Evolutionary conservation across 2,113 vertebrate species (phyloP), one percentile per base, ranked within the genome.

Genomic region (Cariama cristata): DNA sequence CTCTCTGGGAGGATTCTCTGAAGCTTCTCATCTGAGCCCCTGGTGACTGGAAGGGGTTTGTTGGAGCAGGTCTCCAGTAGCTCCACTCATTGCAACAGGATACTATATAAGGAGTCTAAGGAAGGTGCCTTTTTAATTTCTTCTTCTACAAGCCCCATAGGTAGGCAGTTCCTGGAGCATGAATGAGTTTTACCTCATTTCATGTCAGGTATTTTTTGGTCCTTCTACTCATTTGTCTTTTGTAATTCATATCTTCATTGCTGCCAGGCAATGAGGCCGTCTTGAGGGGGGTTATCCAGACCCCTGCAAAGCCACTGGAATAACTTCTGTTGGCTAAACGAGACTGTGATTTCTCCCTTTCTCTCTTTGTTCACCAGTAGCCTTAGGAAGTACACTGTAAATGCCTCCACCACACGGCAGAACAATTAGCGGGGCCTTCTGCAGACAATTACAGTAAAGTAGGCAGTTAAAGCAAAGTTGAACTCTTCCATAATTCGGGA

Each of bases 341-440:
- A 10, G 42, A 53, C 38, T 58, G 30, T 33, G 71, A 86, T 73
- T 91, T 53, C 53, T 67, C 53, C n/a, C 52, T 33, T 79, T 67
- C 56, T 63, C 42, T 79, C n/a, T 75, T 44, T 72, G 38, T 16
- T 62, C 33, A 64, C 24, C 19, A 28, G 50, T 2, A 47, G 19
- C 32, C 50, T 53, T n/a, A 71, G 20, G 6, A 86, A 9, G 55
- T 62, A 81, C 28, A n/a, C 20, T 26, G 44, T 35, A 91, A 82
- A 71, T 58, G 53, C 23, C 27, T 62, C n/a, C 60, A n/a, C 18
- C 33, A 62, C 24, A 45, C 0, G 0, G 17, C 63, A 76, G 6
- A 83, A 67, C 53, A 64, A 47, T 2, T 86, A 50, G 14, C 24
- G 14, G 18, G n/a, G 20, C 40, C 50, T 92, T 79, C 45, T 80